Evolutionary conservation across 2,113 vertebrate species (phyloP), one percentile per base, ranked within the genome.

Genomic region (Pterocles gutturalis): DNA sequence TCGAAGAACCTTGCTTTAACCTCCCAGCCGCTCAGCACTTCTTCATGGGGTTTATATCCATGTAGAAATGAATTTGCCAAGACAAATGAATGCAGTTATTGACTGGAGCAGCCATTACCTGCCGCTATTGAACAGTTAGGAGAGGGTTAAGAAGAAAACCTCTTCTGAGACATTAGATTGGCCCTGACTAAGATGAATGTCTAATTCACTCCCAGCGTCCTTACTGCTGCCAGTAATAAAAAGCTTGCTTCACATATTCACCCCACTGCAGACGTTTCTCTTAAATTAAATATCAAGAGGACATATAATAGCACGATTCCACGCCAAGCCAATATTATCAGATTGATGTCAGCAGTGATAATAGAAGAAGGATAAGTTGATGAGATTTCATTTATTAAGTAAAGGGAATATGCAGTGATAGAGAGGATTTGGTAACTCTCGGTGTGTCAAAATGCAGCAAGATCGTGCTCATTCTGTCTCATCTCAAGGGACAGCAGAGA

Each of bases 201-300:
- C 96, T 98, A 97, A 98, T 98, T 98, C 97, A 97, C 97, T 98
- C 93, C 93, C 95, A 97, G 96, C 91, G 71, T 98, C 97, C 97
- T 98, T 97, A 95, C 94, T 96, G 96, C 96, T 96, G 98, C 98
- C 97, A 97, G 95, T 98, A 98, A 98, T 98, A 97, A 98, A 98
- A 98, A 98, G 97, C 98, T 97, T 96, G 96, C 96, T 97, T 97
- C 94, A 89, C 96, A 97, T 97, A 97, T 96, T 97, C 97, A 96
- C 97, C 97, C 97, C 75, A 83, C 97, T 90, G 95, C 96, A 84
- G 95, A 96, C 96, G 85, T 96, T 97, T 97, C 96, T 98, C 98
- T 97, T 98, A 98, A 98, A 98, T 98, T 98, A 98, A 98, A 98
- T 98, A 98, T 97, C 97, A 97, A 96, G 97, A 98, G 98, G 94